Evolutionary conservation across 2,797 vertebrate genomes (phyloP).

Genomic region (Margarornis squamiger): DNA sequence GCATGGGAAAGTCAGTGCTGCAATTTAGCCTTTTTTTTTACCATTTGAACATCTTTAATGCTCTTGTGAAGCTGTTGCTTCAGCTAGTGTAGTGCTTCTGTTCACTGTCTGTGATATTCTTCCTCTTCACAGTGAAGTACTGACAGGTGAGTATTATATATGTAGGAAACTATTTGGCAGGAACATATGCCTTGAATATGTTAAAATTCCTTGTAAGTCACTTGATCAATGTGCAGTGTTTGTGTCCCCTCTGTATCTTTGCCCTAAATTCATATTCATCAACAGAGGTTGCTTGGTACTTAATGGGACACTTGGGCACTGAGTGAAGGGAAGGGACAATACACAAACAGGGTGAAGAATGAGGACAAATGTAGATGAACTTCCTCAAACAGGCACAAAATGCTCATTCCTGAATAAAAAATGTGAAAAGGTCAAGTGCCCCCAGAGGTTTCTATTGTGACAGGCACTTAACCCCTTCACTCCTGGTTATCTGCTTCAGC

Average conservation of each 20-base stretch:
- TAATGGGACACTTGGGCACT: slow-evolving; percentile 38
- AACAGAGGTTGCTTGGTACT: slow-evolving; percentile 37
- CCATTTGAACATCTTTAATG: background rate
- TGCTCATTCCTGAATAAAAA: slow-evolving; percentile 66
- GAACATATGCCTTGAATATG: slow-evolving; percentile 48
- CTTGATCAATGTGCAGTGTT: slow-evolving; percentile 42
- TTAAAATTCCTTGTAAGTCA: slow-evolving; percentile 28
- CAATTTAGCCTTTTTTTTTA: background rate
- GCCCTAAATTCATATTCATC: slow-evolving; percentile 66
- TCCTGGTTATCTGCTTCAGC: slow-evolving; percentile 70
- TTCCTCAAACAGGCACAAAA: slow-evolving; percentile 63
- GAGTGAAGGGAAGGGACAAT: slow-evolving; percentile 55
- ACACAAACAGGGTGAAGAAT: slow-evolving; percentile 50
- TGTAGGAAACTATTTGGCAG: slow-evolving; percentile 24
- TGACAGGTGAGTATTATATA: slow-evolving; percentile 47
- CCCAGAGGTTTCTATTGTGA: slow-evolving; percentile 73
- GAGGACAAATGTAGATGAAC: slow-evolving; percentile 63
- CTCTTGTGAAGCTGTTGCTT: background rate
- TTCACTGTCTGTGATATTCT: background rate
- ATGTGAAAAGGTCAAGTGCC: slow-evolving; percentile 71
- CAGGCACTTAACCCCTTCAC: slow-evolving; percentile 72
- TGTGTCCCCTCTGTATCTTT: slow-evolving; percentile 43
- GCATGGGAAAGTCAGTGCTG: background rate
- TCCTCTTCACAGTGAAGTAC: background rate
- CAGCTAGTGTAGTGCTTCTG: background rate